Conservation (phyloP, 2,113 vertebrate species). For the Garra rufa region DNA sequence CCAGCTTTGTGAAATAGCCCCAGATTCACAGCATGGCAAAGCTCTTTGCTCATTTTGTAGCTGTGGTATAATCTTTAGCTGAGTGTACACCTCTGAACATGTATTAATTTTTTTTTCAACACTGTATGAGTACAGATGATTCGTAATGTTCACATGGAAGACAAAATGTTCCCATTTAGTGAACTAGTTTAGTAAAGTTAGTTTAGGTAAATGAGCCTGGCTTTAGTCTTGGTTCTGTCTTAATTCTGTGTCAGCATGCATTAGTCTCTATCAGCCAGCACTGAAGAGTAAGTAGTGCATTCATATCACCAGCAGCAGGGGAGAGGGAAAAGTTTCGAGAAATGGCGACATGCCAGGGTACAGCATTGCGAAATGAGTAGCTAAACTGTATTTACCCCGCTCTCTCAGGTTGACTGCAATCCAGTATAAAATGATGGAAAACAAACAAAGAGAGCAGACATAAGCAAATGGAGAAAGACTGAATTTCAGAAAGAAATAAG, state of each 20-base stretch:
- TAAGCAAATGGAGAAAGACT: constrained; percentile 86
- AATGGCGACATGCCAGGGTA: constrained; percentile 71
- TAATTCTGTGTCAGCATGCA: constrained; percentile 70
- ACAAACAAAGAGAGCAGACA: constrained; percentile 77
- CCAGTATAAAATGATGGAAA: constrained; percentile 76
- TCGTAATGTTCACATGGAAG: constrained; percentile 67
- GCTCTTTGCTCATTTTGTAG: constrained; percentile 62
- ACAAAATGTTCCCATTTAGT: constrained; percentile 60
- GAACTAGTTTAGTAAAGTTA: constrained; percentile 63
- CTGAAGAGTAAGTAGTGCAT: constrained; percentile 50
- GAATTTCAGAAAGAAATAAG: constrained; percentile 69
- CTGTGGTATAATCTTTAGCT: constrained; percentile 63
- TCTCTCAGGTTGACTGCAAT: constrained; percentile 91
- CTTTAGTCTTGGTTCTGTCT: constrained; percentile 44
- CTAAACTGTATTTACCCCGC: constrained; percentile 87
- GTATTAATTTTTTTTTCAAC: constrained; percentile 38
- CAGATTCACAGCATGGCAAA: constrained; percentile 71
- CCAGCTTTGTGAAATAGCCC: constrained; percentile 74
- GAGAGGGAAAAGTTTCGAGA: constrained; percentile 48
- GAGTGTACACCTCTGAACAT: constrained; percentile 60
- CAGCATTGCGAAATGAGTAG: constrained; percentile 74
- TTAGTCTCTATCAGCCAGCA: constrained; percentile 62
- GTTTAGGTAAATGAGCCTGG: constrained; percentile 56
- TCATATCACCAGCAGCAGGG: constrained; percentile 41
- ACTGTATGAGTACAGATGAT: constrained; percentile 63